phyloP scores from a whole-genome alignment of 2,113 vertebrate genomes.

The Quiscalus mexicanus region DNA sequence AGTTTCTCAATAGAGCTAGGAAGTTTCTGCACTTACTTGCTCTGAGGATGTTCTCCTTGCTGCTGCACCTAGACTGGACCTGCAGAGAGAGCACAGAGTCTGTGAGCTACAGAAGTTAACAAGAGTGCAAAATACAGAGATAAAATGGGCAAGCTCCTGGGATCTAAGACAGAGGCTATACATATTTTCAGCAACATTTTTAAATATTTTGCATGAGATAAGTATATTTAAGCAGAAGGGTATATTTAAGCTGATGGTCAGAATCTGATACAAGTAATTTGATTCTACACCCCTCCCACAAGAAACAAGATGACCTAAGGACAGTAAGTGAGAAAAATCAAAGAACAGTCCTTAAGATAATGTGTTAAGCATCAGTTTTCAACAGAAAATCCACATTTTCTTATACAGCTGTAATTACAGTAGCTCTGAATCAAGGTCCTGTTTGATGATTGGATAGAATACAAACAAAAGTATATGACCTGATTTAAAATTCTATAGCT shows the following conservation, averaged over 20 bases:
- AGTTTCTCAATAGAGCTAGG: neutral
- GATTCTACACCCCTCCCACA: neutral
- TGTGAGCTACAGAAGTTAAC: constrained; percentile 71
- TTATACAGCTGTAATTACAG: neutral
- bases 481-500: neutral
- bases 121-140: constrained; percentile 55
- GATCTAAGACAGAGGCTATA: constrained; percentile 76
- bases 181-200: constrained; percentile 35
- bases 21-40: constrained; percentile 88
- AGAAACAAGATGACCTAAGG: constrained; percentile 7
- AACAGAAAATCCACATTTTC: constrained; percentile 22
- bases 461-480: constrained; percentile 1
- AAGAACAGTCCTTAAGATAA: constrained; percentile 8
- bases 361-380: neutral
- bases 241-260: neutral
- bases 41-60: constrained; percentile 99
- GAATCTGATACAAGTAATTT: constrained; percentile 27
- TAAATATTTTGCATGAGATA: neutral
- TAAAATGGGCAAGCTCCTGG: constrained; percentile 82
- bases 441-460: constrained; percentile 8
- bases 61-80: constrained; percentile 99
- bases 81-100: constrained; percentile 78
- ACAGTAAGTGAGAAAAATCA: neutral
- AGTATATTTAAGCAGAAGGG: constrained; percentile 19
- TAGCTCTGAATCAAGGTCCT: neutral